phyloP scores from a whole-genome alignment of 2,888 invertebrate genomes.

The Notocelia uddmanniana region DNA sequence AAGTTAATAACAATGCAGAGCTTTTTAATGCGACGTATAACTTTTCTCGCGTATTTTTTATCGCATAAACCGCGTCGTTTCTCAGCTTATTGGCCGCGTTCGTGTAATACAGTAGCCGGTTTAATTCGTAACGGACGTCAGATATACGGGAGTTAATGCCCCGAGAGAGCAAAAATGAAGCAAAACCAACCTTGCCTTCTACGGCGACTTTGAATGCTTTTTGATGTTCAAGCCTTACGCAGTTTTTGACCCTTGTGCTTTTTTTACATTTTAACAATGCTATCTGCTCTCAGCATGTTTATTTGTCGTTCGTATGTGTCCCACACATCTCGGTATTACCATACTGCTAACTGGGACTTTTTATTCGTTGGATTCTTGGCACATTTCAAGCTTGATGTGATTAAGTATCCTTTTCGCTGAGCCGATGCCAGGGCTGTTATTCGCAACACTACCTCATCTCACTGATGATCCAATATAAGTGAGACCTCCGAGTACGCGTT shows the following conservation, averaged over 20 bases:
- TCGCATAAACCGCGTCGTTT: conserved; percentile 48
- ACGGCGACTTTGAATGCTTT: conserved; percentile 43
- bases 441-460: background rate
- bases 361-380: conserved; percentile 23
- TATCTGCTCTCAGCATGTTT: conserved; percentile 28
- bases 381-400: conserved; percentile 17
- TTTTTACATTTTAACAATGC: conserved; percentile 43
- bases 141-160: conserved; percentile 50
- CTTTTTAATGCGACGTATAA: conserved; percentile 40
- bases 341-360: conserved; percentile 16
- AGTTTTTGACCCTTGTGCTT: conserved; percentile 37
- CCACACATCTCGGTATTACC: conserved; percentile 31
- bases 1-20: conserved; percentile 38
- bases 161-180: conserved; percentile 51
- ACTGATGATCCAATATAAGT: background rate
- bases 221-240: conserved; percentile 40
- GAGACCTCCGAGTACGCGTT: background rate
- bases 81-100: conserved; percentile 41
- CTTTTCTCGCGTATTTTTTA: conserved; percentile 45
- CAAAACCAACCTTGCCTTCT: conserved; percentile 49
- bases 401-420: conserved; percentile 15
- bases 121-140: conserved; percentile 60
- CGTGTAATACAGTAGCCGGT: conserved; percentile 61
- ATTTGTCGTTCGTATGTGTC: conserved; percentile 19
- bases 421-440: background rate